Evolutionary conservation across 2,113 vertebrate genomes (phyloP).

Genomic region (Chloropsis cyanopogon): DNA sequence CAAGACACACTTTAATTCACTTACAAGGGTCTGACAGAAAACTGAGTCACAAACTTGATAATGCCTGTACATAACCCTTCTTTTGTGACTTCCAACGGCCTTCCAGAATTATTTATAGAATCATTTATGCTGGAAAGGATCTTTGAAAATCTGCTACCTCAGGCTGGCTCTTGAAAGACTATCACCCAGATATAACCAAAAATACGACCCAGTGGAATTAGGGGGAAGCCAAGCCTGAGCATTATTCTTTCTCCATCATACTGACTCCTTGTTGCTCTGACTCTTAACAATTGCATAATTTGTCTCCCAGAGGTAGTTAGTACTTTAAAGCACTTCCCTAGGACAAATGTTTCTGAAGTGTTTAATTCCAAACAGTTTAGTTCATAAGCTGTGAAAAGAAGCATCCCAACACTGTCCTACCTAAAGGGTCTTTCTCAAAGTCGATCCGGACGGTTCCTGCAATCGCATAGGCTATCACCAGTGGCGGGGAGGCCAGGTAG

Average conservation of each 20-base stretch:
- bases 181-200: background rate
- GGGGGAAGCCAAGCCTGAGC: background rate
- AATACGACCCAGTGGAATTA: background rate
- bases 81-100: background rate
- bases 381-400: background rate
- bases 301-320: background rate
- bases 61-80: background rate
- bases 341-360: background rate
- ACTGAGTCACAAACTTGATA: background rate
- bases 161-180: background rate
- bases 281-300: background rate
- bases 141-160: background rate
- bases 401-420: conserved; percentile 57
- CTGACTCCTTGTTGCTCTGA: background rate
- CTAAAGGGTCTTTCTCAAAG: conserved; percentile 90
- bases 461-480: conserved; percentile 95
- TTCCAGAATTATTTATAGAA: background rate
- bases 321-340: background rate
- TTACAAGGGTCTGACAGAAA: background rate
- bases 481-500: conserved; percentile 90
- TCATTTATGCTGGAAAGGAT: background rate
- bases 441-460: conserved; percentile 90
- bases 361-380: background rate
- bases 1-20: background rate
- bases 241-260: background rate